Evolutionary conservation across 2,888 invertebrate genomes (phyloP).

Genomic region (Hypena proboscidalis): DNA sequence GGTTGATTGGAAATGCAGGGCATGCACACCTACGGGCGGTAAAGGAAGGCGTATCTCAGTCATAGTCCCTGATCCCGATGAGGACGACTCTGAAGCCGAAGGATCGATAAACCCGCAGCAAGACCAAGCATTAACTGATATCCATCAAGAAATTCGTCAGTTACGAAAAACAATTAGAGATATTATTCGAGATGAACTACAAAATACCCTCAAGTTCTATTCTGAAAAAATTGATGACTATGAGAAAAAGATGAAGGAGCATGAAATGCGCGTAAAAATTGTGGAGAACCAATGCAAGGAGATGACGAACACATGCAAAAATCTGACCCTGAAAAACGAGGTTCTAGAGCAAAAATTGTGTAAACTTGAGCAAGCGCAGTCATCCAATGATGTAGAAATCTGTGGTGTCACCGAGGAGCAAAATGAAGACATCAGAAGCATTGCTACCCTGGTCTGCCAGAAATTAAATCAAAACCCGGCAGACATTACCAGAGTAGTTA

Average conservation of each 20-base stretch:
- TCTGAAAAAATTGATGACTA: conserved; percentile 9
- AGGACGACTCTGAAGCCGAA: neutral
- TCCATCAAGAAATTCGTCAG: neutral
- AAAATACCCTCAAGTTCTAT: conserved; percentile 1
- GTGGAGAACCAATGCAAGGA: conserved; percentile 4
- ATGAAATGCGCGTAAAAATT: neutral
- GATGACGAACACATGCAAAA: conserved; percentile 6
- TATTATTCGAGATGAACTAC: conserved; percentile 1
- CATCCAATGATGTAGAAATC: conserved; percentile 4
- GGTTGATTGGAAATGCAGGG: conserved; percentile 5
- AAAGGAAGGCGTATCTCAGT: neutral
- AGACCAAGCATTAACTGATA: neutral
- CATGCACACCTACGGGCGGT: neutral
- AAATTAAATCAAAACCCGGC: conserved; percentile 1
- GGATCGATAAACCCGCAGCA: no score
- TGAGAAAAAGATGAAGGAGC: neutral
- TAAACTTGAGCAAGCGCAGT: conserved; percentile 1
- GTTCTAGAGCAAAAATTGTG: conserved; percentile 8
- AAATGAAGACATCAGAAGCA: neutral
- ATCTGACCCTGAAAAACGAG: conserved; percentile 1
- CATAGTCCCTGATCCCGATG: conserved; percentile 1
- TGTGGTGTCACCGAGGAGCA: conserved; percentile 2
- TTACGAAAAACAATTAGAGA: neutral
- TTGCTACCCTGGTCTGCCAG: neutral
- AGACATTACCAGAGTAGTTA: neutral